phyloP scores from a whole-genome alignment of 2,113 vertebrate genomes.

The Candoia aspera region DNA sequence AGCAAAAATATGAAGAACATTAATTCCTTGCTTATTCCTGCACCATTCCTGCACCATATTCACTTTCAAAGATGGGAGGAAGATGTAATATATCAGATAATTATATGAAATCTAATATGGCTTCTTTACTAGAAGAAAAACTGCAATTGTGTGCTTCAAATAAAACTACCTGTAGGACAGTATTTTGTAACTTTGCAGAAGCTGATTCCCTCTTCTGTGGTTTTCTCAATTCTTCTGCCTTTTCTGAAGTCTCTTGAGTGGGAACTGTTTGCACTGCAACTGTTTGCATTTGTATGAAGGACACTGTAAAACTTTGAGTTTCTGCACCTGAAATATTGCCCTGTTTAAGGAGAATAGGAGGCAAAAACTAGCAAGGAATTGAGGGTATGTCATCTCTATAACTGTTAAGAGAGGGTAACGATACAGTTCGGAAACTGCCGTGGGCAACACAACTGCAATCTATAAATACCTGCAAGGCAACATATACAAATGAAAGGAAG shows the following conservation, averaged over 20 bases:
- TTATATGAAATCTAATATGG: too few species aligned
- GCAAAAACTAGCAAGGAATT: background rate
- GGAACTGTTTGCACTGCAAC: background rate
- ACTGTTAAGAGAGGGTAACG: conserved; percentile 19
- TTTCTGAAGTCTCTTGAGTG: background rate
- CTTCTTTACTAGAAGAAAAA: too few species aligned
- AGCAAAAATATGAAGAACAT: too few species aligned
- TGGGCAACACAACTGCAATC: conserved; percentile 12
- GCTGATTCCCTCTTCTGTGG: background rate
- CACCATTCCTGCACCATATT: too few species aligned
- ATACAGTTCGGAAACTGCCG: conserved; percentile 1
- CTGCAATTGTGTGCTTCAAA: too few species aligned
- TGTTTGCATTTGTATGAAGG: conserved; percentile 7
- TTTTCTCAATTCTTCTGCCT: background rate
- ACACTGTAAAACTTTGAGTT: background rate
- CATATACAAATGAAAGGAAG: conserved; percentile 30
- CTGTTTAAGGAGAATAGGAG: background rate
- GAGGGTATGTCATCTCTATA: fast-evolving
- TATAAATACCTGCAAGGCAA: conserved; percentile 49
- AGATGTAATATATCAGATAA: too few species aligned
- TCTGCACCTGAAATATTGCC: background rate
- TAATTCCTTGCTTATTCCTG: too few species aligned
- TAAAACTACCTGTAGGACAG: too few species aligned
- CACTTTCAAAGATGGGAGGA: too few species aligned
- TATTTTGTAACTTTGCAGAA: too few species aligned